Evolutionary conservation across 2,113 vertebrate genomes (phyloP).

Genomic region (Pteruthius melanotis): DNA sequence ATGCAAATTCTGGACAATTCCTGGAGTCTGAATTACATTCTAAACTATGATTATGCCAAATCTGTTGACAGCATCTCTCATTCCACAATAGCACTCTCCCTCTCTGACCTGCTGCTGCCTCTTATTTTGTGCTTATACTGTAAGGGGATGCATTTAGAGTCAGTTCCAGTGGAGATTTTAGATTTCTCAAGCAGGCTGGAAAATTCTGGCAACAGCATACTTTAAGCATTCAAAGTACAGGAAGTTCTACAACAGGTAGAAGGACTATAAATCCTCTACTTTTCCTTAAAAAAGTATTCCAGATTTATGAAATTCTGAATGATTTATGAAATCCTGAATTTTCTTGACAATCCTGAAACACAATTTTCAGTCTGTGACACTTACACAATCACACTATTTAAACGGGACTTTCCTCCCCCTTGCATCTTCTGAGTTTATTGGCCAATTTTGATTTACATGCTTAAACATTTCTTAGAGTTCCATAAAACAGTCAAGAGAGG

Average conservation of each 20-base stretch:
- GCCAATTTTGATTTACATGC: background rate
- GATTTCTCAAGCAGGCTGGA: background rate
- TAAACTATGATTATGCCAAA: background rate
- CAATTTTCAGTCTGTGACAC: background rate
- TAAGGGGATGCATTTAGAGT: background rate
- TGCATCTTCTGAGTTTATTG: background rate
- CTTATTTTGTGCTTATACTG: background rate
- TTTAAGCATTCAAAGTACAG: background rate
- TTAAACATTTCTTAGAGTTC: background rate
- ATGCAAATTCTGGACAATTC: background rate
- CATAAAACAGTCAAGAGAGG: background rate
- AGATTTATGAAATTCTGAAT: background rate
- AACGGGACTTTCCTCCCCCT: background rate
- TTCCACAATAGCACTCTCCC: background rate
- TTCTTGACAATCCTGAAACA: background rate
- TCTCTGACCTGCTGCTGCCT: background rate
- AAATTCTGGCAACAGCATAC: background rate
- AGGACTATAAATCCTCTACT: background rate
- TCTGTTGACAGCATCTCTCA: background rate
- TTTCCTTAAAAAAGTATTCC: background rate
- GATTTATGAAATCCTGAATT: background rate
- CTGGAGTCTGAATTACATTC: background rate
- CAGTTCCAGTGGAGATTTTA: background rate
- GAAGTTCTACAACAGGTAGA: background rate
- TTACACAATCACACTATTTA: background rate